Base-by-base conservation (phyloP, 2,888 invertebrate genomes). In the Eristalinus aeneus region DNA sequence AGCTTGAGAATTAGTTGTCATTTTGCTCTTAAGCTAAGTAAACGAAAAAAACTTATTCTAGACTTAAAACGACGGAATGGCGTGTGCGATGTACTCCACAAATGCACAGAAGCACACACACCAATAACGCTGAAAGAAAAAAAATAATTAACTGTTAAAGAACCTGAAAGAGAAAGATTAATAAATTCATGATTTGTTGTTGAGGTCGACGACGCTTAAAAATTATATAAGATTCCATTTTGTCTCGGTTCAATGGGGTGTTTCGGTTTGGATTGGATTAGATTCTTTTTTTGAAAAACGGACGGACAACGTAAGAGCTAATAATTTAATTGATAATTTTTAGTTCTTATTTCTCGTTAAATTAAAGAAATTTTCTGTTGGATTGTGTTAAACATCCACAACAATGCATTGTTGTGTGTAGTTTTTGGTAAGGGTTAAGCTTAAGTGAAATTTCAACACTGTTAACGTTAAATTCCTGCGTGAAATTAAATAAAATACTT, bases 1-100 rank as follows among this genome's bases (percentile, higher is more conserved):
- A 91, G 90, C 88, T 81, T 20, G 76, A 64, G 87, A 61, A 90
- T 63, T 88, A 88, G 88, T 89, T 88, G 5, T 71, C 63, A 56
- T 88, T 88, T 89, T 79, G 87, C 67, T 86, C 90, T 91, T 91
- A 88, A 54, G 39, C 16, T 46, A 16, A 46, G 8, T 16, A 46
- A 16, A 27, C n/a, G 27, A 16, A 46, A 16, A 46, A 16, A 6
- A 16, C 46, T 46, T 46, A 46, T 1, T 8, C 46, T 46, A 46
- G 39, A 36, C 68, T 73, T 68, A n/a, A 39, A n/a, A 9, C n/a
- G 64, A 76, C 76, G 23, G 22, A 12, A 71, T 77, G 72, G 56
- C 63, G 80, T 80, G 60, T 46, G 31, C 86, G 76, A 32, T 73
- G 67, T 69, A 11, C 2, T 54, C 53, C 63, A 31, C 36, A 69